These are phyloP conservation scores for Aphelenchoides besseyi DNA, from an alignment of 1,140 invertebrate species.

Conservation along the genomic window DNA sequence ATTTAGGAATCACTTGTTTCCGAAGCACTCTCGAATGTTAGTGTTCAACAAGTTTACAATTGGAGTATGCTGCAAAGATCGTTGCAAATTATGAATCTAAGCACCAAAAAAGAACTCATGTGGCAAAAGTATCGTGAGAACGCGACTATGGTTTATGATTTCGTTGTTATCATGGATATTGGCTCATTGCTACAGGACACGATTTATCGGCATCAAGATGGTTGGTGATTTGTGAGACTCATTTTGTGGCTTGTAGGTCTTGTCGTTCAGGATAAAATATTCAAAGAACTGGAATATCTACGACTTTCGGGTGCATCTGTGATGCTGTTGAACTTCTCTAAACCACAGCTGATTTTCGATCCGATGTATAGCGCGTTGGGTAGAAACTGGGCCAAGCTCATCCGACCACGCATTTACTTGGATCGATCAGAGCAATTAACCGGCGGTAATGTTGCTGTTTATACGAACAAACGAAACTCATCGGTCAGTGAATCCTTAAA, in stretches of 20 bases:
- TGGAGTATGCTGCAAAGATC: too few relatives aligned
- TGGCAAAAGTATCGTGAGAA: too few relatives aligned
- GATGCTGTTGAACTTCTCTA: background rate
- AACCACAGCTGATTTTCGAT: background rate
- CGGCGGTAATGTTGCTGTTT: background rate
- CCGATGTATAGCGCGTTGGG: background rate
- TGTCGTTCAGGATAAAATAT: background rate
- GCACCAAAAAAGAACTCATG: too few relatives aligned
- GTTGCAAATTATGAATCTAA: too few relatives aligned
- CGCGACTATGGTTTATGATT: background rate
- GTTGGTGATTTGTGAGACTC: background rate
- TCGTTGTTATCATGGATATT: slow-evolving; percentile 19
- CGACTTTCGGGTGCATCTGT: background rate
- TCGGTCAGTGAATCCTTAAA: too few relatives aligned
- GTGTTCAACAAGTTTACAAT: background rate
- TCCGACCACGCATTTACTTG: background rate
- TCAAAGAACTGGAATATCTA: background rate
- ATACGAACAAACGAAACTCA: too few relatives aligned
- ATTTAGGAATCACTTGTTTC: background rate
- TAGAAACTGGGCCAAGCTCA: background rate
- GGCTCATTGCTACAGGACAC: slow-evolving; percentile 13
- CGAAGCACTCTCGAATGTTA: background rate
- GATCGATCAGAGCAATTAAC: background rate
- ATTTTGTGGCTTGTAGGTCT: background rate
- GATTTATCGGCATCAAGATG: background rate